Evolutionary conservation across 2,888 invertebrate species (phyloP), one percentile per base, ranked within the genome.

Genomic region (Andrena bicolor): DNA sequence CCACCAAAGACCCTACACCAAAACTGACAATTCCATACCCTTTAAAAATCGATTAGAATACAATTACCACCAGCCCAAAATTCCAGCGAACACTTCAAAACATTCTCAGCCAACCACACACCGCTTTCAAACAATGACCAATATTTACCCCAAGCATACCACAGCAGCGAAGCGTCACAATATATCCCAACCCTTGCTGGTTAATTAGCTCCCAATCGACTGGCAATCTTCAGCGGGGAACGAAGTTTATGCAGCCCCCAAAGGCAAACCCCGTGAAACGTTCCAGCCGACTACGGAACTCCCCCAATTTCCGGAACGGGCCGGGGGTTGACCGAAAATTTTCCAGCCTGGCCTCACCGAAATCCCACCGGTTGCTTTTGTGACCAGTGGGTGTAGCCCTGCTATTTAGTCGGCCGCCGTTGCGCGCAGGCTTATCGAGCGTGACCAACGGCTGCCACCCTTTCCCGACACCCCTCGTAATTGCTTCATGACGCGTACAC

Each of bases 351-450:
- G 16, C 23, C 56, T 0, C 63, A 6, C 41, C 16, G 64, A 76
- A 76, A 76, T 71, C 60, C 65, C 65, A 76, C 76, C 70, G 70
- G 80, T 76, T 65, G 69, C 64, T 64, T 61, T 68, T 13, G 26
- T 23, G 23, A 35, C 65, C 71, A 61, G 71, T 74, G 35, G 8
- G 49, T 20, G 66, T 71, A 73, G 61, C 70, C 74, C 16, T 63
- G 73, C 71, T 51, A 71, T 58, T 68, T 32, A 71, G 28, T 13
- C 56, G 23, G 26, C 51, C 3, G 53, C 6, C 65, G 72, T 49
- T 56, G 58, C 20, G n/a, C 51, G 10, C 13, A 49, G 71, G 79
- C 83, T 86, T 88, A 86, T 86, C 80, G 86, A 88, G 83, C 87
- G 87, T 87, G 80, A 82, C 84, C 81, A 75, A 82, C 74, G 80